A percentile compares a stretch with the other conserved stretches of the same genome.
phyloP scores from a whole-genome alignment of 2,113 vertebrate genomes.

The Chloroceryle aenea region DNA sequence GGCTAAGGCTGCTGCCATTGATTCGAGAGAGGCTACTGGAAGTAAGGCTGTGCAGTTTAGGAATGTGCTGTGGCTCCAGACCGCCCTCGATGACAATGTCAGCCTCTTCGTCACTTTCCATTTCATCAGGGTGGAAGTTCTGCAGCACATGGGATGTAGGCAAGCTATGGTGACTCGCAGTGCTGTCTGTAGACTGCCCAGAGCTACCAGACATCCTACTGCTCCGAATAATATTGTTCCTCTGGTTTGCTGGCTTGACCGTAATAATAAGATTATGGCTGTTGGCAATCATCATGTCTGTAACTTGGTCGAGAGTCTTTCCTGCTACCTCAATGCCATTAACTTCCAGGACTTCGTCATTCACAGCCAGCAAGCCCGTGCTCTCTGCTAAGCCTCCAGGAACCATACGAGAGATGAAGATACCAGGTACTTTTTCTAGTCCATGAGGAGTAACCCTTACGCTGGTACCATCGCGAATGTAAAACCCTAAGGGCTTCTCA shows the following conservation, averaged over 20 bases:
- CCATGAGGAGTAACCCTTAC: conserved; percentile 94
- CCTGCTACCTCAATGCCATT: conserved; percentile 97
- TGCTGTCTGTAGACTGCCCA: conserved; percentile 91
- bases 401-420: conserved; percentile 98
- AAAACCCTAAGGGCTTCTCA: conserved; percentile 95
- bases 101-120: conserved; percentile 93
- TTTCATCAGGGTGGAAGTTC: conserved; percentile 87
- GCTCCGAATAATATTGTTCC: conserved; percentile 93
- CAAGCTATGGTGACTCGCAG: conserved; percentile 84
- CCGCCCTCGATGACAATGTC: conserved; percentile 94
- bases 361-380: conserved; percentile 96
- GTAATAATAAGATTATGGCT: conserved; percentile 98
- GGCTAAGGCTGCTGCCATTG: conserved; percentile 84
- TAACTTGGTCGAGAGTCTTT: conserved; percentile 96
- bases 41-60: conserved; percentile 76
- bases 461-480: conserved; percentile 94
- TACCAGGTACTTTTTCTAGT: conserved; percentile 94
- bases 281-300: conserved; percentile 99
- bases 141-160: conserved; percentile 73
- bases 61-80: conserved; percentile 78
- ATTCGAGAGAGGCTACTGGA: conserved; percentile 82
- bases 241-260: conserved; percentile 96
- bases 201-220: conserved; percentile 91
- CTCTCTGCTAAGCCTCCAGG: conserved; percentile 95
- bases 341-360: conserved; percentile 98